Conservation (phyloP, 2,888 invertebrate species). For the Chouioia cunea region DNA sequence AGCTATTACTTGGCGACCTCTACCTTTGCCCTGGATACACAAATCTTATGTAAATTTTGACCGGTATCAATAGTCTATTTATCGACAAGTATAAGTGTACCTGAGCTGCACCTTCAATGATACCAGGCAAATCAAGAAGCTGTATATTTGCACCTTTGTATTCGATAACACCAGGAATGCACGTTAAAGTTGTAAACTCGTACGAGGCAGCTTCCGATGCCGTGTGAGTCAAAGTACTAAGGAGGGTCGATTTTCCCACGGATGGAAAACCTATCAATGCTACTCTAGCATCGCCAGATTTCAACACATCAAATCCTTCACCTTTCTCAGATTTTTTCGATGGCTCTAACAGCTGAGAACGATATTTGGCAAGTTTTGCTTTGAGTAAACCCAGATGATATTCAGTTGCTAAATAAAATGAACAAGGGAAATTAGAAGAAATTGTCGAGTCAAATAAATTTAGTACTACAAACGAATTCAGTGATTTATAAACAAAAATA, state of each 20-base stretch:
- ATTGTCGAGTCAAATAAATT: background rate
- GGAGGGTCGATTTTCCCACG: constrained; percentile 96
- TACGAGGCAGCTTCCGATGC: constrained; percentile 97
- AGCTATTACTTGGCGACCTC: constrained; percentile 95
- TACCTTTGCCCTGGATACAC: constrained; percentile 78
- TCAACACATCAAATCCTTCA: constrained; percentile 98
- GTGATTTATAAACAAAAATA: background rate
- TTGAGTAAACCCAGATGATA: constrained; percentile 98
- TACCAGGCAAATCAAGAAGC: constrained; percentile 97
- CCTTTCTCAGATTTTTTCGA: constrained; percentile 94
- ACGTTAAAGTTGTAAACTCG: constrained; percentile 98
- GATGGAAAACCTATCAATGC: constrained; percentile 99
- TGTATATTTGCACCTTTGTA: constrained; percentile 99
- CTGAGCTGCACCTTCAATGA: constrained; percentile 99
- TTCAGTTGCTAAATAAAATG: constrained; percentile 87
- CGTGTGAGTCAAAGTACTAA: constrained; percentile 95
- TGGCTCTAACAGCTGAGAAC: constrained; percentile 94
- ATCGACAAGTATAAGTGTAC: constrained; percentile 56
- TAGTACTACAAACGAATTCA: background rate
- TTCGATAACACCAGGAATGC: constrained; percentile 98
- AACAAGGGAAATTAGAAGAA: background rate
- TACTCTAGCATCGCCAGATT: constrained; percentile 98
- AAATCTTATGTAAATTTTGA: background rate
- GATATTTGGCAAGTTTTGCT: constrained; percentile 95
- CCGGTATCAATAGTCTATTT: background rate